Percentiles rank a stretch among this genome's conserved stretches.
Conservation (phyloP, 2,888 invertebrate genomes). For the Isotomurus palustris region DNA sequence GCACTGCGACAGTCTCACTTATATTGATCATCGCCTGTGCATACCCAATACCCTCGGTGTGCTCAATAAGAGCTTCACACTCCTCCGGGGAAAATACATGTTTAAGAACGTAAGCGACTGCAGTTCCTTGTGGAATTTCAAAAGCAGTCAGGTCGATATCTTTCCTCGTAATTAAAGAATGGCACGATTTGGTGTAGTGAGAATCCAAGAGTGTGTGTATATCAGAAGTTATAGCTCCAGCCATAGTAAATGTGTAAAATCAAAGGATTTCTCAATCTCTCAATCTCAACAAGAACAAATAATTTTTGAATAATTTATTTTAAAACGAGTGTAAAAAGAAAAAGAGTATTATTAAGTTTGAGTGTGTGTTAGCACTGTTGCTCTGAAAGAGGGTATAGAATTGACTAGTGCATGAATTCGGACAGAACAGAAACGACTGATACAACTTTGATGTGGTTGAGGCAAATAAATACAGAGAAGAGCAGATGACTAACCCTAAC, state of each 20-base stretch:
- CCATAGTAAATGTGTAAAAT: neutral
- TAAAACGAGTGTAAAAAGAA: too few species aligned
- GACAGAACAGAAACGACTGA: too few species aligned
- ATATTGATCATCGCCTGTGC: constrained; percentile 15
- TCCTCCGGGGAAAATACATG: constrained; percentile 30
- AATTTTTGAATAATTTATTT: neutral
- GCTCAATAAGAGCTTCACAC: constrained; percentile 20
- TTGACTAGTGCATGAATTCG: too few species aligned
- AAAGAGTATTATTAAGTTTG: too few species aligned
- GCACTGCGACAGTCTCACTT: constrained; percentile 2
- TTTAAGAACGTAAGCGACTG: constrained; percentile 11
- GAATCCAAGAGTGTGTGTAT: neutral
- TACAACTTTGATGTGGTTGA: too few species aligned
- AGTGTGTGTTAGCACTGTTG: too few species aligned
- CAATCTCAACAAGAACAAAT: neutral
- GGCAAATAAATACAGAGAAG: too few species aligned
- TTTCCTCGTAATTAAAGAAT: neutral
- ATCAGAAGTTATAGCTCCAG: neutral
- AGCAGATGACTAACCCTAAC: too few species aligned
- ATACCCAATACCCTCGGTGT: constrained; percentile 22
- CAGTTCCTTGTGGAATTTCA: neutral
- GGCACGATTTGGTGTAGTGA: neutral
- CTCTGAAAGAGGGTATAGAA: too few species aligned
- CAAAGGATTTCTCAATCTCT: neutral
- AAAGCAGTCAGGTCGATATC: constrained; percentile 3